phyloP scores from a whole-genome alignment of 2,113 vertebrate species.

The Amblyopsis rosae region DNA sequence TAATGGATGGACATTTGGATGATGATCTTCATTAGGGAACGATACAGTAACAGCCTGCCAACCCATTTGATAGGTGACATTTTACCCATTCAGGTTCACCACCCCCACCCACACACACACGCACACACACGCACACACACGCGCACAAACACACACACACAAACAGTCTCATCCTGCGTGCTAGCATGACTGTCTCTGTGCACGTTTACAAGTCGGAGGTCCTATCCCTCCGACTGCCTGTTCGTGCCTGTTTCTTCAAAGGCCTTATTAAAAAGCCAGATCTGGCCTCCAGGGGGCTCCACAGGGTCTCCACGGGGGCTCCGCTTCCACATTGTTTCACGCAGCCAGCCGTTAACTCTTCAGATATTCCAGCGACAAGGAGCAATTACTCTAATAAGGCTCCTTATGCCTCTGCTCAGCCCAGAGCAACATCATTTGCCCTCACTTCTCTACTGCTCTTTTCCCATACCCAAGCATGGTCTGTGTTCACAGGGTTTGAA shows the following conservation, averaged over 20 bases:
- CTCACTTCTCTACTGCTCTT: constrained; percentile 9
- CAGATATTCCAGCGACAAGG: constrained; percentile 41
- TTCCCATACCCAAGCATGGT: constrained; percentile 1
- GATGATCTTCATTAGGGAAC: no score
- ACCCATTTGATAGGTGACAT: no score
- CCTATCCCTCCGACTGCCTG: no score
- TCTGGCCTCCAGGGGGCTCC: constrained; percentile 35
- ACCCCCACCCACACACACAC: no score
- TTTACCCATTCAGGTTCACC: no score
- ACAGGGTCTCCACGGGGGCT: not conserved
- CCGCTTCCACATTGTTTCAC: constrained; percentile 23
- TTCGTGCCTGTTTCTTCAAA: constrained; percentile 41
- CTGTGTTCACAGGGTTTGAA: constrained; percentile 14
- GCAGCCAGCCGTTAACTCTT: constrained; percentile 33
- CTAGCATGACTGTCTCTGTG: no score
- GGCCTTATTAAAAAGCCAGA: constrained; percentile 58
- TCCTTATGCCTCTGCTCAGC: constrained; percentile 15
- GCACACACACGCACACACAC: no score
- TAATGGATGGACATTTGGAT: no score
- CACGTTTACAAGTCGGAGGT: constrained; percentile 15
- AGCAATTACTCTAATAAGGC: constrained; percentile 54
- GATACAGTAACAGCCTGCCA: no score
- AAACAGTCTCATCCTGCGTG: no score
- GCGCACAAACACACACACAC: no score
- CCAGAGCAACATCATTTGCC: constrained; percentile 31